Evolutionary conservation across 2,888 invertebrate genomes (phyloP).

Genomic region (Hydriomena furcata): DNA sequence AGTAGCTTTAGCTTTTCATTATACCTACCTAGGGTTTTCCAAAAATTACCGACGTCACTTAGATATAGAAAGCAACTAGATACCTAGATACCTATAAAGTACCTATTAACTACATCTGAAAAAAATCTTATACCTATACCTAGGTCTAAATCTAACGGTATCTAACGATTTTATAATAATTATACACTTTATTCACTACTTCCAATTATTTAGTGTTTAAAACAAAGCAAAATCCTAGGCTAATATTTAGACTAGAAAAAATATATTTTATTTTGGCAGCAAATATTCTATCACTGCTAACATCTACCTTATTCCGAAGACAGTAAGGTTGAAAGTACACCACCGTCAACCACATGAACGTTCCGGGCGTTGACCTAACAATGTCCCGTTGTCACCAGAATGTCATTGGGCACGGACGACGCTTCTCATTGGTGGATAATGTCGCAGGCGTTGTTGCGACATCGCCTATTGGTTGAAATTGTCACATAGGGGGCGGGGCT

Average conservation of each 20-base stretch:
- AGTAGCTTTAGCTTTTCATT: neutral
- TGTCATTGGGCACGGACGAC: slow-evolving; percentile 76
- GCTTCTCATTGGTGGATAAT: slow-evolving; percentile 62
- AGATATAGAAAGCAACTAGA: no score
- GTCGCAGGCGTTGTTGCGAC: slow-evolving; percentile 77
- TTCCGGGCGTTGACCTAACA: slow-evolving; percentile 64
- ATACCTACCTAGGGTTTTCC: neutral
- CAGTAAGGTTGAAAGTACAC: slow-evolving; percentile 27
- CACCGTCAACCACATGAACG: slow-evolving; percentile 49
- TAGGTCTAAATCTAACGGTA: no score
- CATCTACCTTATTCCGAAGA: neutral
- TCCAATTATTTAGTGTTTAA: no score
- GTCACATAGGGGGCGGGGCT: slow-evolving; percentile 68
- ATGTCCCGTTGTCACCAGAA: slow-evolving; percentile 70
- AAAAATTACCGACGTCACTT: no score
- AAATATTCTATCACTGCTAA: neutral
- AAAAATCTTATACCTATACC: no score
- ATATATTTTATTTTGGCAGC: neutral
- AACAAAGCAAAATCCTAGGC: no score
- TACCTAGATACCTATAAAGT: no score
- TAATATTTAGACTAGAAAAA: neutral
- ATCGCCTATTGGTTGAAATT: slow-evolving; percentile 69
- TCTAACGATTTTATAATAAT: no score
- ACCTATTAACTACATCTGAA: no score
- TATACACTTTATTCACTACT: no score